Base-by-base conservation (phyloP, 1,140 invertebrate genomes). In the Colletes latitarsis region DNA sequence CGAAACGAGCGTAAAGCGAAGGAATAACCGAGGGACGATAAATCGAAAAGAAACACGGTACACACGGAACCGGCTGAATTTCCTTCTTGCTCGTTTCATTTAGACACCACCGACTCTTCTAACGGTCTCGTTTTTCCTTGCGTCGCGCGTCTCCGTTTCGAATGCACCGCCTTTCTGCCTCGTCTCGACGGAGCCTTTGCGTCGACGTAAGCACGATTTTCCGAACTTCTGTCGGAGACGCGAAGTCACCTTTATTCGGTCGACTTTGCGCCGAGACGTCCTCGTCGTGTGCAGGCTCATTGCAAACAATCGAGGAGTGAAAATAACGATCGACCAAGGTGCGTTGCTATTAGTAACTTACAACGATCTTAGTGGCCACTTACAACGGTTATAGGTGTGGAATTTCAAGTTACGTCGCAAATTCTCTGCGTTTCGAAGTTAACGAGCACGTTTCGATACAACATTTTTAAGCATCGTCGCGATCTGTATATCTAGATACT, bases 61-160 rank as follows among this genome's bases (percentile, higher is more conserved):
- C n/a, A 64, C 62, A 60, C 19, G 30, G 21, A 46, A 15, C 15
- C 58, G n/a, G 30, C 17, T 73, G 62, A 79, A 79, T 57, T 53
- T 66, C 14, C 58, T 78, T 53, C 41, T 17, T 19, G n/a, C 19
- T 66, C 70, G 69, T 79, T 79, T 73, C 69, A 49, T 46, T 57
- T 57, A 66, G 60, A 66, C 52, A 66, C 52, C 30, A 43, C 67
- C 46, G 8, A 21, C 46, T 70, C 39, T 58, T 57, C n/a, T 41
- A 64, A 30, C 21, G 21, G 39, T 57, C 62, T 63, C n/a, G 15
- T 14, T 62, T 21, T 30, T 69, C 52, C 39, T 49, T 14, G 49
- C 41, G 5, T 30, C 41, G 49, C 57, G 49, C 57, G 49, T 10
- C 10, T 21, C 19, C 49, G 15, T 52, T 15, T 19, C 41, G 15